These are phyloP conservation scores for Phoxinus phoxinus DNA, from an alignment of 2,113 vertebrate genomes.

Conservation along the genomic window DNA sequence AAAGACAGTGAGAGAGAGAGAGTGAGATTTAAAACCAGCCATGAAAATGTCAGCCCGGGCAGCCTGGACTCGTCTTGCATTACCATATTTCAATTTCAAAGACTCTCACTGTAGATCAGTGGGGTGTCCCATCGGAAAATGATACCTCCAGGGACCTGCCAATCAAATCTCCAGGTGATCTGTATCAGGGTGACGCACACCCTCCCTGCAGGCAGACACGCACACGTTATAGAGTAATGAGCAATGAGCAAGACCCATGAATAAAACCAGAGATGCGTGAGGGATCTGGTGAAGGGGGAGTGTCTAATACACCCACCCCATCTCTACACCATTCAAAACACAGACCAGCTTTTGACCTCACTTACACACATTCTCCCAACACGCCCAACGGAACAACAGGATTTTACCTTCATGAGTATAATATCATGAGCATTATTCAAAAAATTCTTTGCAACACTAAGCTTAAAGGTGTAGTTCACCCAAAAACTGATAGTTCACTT, in stretches of 20 bases:
- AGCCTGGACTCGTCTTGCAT: constrained; percentile 28
- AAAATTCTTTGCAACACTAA: not conserved
- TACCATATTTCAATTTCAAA: constrained; percentile 49
- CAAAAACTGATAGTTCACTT: not conserved
- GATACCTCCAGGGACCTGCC: constrained; percentile 48
- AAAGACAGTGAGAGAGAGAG: not conserved
- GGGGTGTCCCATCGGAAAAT: constrained; percentile 48
- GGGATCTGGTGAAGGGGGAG: constrained; percentile 13
- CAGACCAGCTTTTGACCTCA: not conserved
- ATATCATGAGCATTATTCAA: not conserved
- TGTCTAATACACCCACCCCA: not conserved
- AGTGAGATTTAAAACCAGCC: constrained; percentile 8
- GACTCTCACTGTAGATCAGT: constrained; percentile 30
- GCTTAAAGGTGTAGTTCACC: not conserved
- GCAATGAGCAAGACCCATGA: constrained; percentile 43
- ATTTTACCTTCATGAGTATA: not conserved
- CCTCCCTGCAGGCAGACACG: not conserved
- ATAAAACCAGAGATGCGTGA: constrained; percentile 8
- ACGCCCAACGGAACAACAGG: not conserved
- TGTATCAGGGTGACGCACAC: constrained; percentile 6
- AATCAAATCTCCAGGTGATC: constrained; percentile 47
- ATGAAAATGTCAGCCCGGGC: constrained; percentile 39
- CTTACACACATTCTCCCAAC: not conserved
- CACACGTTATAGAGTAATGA: constrained; percentile 40
- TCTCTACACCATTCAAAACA: not conserved